Conservation (phyloP, 2,113 vertebrate species). For the Narcine bancroftii region DNA sequence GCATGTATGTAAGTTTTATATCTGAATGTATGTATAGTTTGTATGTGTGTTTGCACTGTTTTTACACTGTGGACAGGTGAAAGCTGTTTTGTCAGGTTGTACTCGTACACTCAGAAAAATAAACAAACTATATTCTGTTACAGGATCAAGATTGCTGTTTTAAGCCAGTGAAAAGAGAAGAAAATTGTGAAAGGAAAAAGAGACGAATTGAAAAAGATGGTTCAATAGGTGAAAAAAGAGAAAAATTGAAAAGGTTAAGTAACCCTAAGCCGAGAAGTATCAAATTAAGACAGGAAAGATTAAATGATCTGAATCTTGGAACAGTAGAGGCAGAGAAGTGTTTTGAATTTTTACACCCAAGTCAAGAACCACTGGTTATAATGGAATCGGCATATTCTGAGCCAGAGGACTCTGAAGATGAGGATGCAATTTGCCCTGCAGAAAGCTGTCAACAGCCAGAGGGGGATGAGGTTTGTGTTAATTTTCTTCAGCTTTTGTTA, state of each 20-base stretch:
- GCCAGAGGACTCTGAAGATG: slow-evolving; percentile 83
- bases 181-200: slow-evolving; percentile 75
- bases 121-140: slow-evolving; percentile 23
- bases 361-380: slow-evolving; percentile 62
- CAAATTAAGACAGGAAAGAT: slow-evolving; percentile 62
- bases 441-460: slow-evolving; percentile 82
- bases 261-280: slow-evolving; percentile 71
- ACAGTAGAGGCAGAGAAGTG: slow-evolving; percentile 54
- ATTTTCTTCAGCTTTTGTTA: neutral
- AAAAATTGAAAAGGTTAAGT: slow-evolving; percentile 65
- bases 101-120: no score
- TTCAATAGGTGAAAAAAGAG: slow-evolving; percentile 56
- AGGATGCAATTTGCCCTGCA: slow-evolving; percentile 84
- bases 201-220: slow-evolving; percentile 68
- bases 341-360: slow-evolving; percentile 52
- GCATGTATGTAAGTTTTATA: no score
- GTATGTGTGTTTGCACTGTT: no score
- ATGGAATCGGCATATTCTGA: slow-evolving; percentile 74
- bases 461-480: slow-evolving; percentile 83
- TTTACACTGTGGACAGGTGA: no score
- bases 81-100: no score
- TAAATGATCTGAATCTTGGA: slow-evolving; percentile 53
- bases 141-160: slow-evolving; percentile 59
- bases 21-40: no score
- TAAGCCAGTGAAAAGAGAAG: slow-evolving; percentile 56